phyloP scores from a whole-genome alignment of 2,113 vertebrate species.

The Limnothrissa miodon region DNA sequence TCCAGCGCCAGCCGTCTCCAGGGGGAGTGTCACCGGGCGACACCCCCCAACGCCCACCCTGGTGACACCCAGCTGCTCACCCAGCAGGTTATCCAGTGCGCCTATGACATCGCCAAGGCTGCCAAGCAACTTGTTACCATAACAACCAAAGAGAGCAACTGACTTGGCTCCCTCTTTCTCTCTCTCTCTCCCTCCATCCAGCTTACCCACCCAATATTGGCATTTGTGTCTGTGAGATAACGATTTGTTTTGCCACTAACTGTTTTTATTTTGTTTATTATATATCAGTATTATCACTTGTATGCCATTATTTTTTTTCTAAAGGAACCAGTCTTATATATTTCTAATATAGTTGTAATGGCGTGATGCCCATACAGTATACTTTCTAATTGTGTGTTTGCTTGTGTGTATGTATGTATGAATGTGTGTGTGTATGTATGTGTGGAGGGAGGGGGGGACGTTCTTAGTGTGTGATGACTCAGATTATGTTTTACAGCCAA shows the following conservation, averaged over 20 bases:
- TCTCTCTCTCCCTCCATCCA: not conserved
- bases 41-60: slow-evolving; percentile 69
- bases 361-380: slow-evolving; percentile 2
- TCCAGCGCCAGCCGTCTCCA: slow-evolving; percentile 92
- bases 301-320: slow-evolving; percentile 32
- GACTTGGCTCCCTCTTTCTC: slow-evolving; percentile 55
- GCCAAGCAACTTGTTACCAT: slow-evolving; percentile 98
- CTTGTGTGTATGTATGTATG: not conserved
- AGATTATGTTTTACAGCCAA: not conserved
- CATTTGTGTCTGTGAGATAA: slow-evolving; percentile 9
- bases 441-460: not conserved
- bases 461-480: not conserved
- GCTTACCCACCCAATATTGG: not conserved
- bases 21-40: slow-evolving; percentile 87
- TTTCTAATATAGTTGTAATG: slow-evolving; percentile 19
- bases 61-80: slow-evolving; percentile 92
- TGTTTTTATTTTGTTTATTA: slow-evolving; percentile 33
- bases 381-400: slow-evolving; percentile 7
- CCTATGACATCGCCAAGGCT: slow-evolving; percentile 98
- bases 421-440: not conserved
- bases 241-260: not conserved
- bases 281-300: slow-evolving; percentile 37
- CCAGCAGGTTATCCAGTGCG: slow-evolving; percentile 98
- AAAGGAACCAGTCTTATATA: slow-evolving; percentile 22
- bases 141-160: slow-evolving; percentile 99